phyloP scores from a whole-genome alignment of 2,797 vertebrate species.

The Bucorvus abyssinicus region DNA sequence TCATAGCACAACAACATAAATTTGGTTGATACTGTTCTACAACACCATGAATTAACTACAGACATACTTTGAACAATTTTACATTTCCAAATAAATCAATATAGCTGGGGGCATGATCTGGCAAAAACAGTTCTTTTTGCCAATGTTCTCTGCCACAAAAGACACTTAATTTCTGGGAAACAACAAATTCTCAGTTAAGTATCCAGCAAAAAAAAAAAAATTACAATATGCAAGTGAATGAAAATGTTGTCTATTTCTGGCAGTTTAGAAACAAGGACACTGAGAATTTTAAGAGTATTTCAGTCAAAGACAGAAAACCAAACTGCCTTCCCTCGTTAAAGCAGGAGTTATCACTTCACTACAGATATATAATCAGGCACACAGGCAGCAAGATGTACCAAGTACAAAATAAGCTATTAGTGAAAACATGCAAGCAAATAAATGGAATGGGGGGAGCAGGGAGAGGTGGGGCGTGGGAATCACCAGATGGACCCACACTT shows the following conservation, averaged over 20 bases:
- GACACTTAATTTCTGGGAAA: background rate
- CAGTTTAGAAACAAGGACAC: background rate
- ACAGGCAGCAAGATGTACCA: background rate
- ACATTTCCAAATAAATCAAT: background rate
- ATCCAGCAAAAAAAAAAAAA: background rate
- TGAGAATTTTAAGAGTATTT: background rate
- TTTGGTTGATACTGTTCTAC: background rate
- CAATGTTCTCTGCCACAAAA: background rate
- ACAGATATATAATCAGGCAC: background rate
- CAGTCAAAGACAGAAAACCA: background rate
- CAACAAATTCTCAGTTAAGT: background rate
- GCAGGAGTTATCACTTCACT: too few relatives aligned
- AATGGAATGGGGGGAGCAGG: background rate
- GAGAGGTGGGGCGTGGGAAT: background rate
- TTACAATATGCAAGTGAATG: background rate
- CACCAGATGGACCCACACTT: background rate
- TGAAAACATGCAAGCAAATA: background rate
- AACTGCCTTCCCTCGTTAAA: background rate
- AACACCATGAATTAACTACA: background rate
- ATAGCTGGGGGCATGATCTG: background rate
- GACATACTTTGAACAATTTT: background rate
- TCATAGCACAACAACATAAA: background rate
- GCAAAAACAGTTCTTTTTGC: background rate
- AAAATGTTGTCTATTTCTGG: background rate
- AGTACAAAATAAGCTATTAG: background rate